Evolutionary conservation across 1,140 invertebrate genomes (phyloP), one percentile per base, ranked within the genome.

Genomic region (Papilio helenus): DNA sequence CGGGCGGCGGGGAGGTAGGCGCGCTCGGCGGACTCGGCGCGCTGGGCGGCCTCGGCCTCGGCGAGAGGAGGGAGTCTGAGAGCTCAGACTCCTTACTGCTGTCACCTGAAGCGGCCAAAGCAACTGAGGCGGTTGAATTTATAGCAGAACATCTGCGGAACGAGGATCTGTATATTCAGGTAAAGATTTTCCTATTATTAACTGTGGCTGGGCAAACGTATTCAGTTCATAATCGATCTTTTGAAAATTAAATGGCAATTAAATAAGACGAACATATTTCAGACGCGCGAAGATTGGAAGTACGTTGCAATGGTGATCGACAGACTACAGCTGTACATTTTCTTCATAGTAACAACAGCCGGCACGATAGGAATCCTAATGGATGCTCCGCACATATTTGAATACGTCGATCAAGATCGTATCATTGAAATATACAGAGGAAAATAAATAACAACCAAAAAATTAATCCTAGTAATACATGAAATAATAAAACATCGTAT

Each of bases 281-380:
- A 99, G 98, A 98, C 99, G 79, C 96, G 98, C 80, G 99, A 99
- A 95, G 99, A 99, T 95, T 99, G 99, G 99, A 99, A 99, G 91
- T 99, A 99, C 93, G 99, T 99, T 9, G 99, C 99, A 46, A 99
- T 99, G 98, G 99, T 99, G 44, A 99, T 99, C 86, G 99, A 99
- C 96, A 97, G 99, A 86, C 95, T 99, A 72, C 98, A 99, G 91
- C 96, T 99, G 79, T 99, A 99, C 92, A 97, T 99, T 85, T 99
- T 99, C 95, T 99, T 99, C 95, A 96, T 98, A 71, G 98, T 99
- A 12, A 99, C 99, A 34, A 97, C 98, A n/a, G 97, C 97, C 14
- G 98, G 97, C 14, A 99, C 99, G 3, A 96, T 99, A 81, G 98
- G 98, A 29, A 99, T 99, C 84, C 95, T 99, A n/a, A 98, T 99